Evolutionary conservation across 2,113 vertebrate species (phyloP), one percentile per base, ranked within the genome.

Genomic region (Passerina amoena): DNA sequence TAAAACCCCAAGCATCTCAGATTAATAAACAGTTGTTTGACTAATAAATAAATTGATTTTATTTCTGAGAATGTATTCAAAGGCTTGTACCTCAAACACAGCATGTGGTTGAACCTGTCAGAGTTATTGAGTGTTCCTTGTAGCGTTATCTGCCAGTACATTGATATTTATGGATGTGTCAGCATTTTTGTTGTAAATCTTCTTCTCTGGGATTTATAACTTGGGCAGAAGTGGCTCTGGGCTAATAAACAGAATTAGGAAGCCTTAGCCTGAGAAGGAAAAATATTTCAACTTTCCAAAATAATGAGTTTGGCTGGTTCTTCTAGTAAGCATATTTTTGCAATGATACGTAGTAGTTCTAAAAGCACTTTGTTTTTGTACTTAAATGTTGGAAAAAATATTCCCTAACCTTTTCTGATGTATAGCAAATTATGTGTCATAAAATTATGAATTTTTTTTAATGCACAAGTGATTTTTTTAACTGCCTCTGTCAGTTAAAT

Each of bases 131-230:
- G 90, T 57, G 50, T 33, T 89, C 42, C 80, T 84, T 22, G 1
- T 86, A 75, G 82, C 6, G 0, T 33, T 91, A 38, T 90, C 90
- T 2, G 5, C 71, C 76, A 83, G 90, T 72, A 65, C 9, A 8
- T 72, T 92, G 90, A 19, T 92, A 92, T 94, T 93, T 96, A 93
- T 80, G 88, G 37, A 50, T 3, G 3, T 84, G 91, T 91, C 90
- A 82, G 83, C 56, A 50, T 88, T 93, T 78, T 54, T 86, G 61
- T n/a, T 94, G 54, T 94, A 96, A 89, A 93, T 96, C 85, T 12
- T 91, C 73, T 27, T 60, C 63, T 82, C 53, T 54, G 65, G 53
- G 80, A 85, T 92, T 94, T 95, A 89, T 70, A 87, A 72, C 86
- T 72, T 79, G 19, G 28, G 45, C n/a, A 90, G 72, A 80, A 84